phyloP scores from a whole-genome alignment of 2,113 vertebrate species.

The Collichthys lucidus region DNA sequence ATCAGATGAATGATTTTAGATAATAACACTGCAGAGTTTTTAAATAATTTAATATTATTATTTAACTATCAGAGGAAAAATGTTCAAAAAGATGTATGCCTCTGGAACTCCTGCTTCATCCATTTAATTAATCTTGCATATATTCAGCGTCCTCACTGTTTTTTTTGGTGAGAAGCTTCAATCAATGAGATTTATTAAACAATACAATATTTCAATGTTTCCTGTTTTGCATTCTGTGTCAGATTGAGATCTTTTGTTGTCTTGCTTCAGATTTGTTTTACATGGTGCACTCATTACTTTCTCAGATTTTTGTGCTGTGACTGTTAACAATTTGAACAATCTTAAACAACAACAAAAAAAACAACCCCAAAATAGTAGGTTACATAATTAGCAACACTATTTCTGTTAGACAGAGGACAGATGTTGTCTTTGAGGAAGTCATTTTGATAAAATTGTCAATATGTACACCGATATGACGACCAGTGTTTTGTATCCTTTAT shows the following conservation, averaged over 20 bases:
- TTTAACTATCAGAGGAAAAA: background rate
- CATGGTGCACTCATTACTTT: background rate
- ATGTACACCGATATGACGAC: background rate
- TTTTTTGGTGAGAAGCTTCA: background rate
- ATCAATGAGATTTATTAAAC: too few relatives aligned
- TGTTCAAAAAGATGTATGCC: slow-evolving; percentile 3
- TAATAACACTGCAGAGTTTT: background rate
- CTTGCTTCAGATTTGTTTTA: background rate
- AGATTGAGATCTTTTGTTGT: background rate
- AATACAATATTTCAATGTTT: background rate
- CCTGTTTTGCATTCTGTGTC: background rate
- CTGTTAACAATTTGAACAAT: background rate
- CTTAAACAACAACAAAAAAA: background rate
- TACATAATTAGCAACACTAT: too few relatives aligned
- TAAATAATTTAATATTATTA: background rate
- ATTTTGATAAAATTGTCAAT: background rate
- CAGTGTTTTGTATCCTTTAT: background rate
- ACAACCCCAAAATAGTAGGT: too few relatives aligned
- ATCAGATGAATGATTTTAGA: slow-evolving; percentile 10
- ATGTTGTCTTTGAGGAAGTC: background rate
- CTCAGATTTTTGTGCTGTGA: background rate
- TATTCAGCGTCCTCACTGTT: background rate
- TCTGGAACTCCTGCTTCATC: background rate
- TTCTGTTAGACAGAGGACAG: background rate
- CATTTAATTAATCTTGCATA: background rate